Conservation (phyloP, 2,888 invertebrate species). For the Reticulitermes lucifugus region DNA sequence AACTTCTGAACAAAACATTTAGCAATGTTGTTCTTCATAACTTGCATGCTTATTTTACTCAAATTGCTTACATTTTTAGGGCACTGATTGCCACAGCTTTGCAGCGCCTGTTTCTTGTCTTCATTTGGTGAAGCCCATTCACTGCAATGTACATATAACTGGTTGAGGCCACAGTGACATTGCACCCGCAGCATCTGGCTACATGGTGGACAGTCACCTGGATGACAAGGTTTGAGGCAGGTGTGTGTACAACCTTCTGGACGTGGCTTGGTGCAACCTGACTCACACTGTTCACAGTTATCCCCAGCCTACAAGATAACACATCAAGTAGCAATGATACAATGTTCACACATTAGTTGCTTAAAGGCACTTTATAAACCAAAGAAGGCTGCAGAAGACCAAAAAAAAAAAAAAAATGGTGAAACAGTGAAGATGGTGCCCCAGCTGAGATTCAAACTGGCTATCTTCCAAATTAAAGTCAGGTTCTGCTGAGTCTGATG, state of each 20-base stretch:
- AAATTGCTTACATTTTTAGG: constrained; percentile 67
- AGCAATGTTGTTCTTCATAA: no score
- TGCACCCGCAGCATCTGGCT: constrained; percentile 73
- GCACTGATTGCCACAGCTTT: constrained; percentile 86
- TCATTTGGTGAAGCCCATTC: constrained; percentile 70
- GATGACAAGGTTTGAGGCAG: constrained; percentile 79
- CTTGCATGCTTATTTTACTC: no score
- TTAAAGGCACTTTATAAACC: no score
- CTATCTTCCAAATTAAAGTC: no score
- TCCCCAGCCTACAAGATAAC: constrained; percentile 60
- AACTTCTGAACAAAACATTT: no score
- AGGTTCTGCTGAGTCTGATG: no score
- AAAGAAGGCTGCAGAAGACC: no score
- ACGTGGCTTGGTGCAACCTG: constrained; percentile 72
- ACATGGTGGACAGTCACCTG: constrained; percentile 82
- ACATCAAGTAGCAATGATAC: no score
- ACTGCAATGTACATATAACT: constrained; percentile 79
- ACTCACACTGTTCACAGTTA: constrained; percentile 71
- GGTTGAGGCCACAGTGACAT: constrained; percentile 87
- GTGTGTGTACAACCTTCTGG: constrained; percentile 81
- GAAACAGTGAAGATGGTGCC: no score
- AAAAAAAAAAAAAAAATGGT: no score
- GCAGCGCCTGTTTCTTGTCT: constrained; percentile 58
- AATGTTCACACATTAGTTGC: no score
- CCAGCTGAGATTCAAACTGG: no score